Evolutionary conservation across 2,113 vertebrate genomes (phyloP).

Genomic region (Symphodus melops): DNA sequence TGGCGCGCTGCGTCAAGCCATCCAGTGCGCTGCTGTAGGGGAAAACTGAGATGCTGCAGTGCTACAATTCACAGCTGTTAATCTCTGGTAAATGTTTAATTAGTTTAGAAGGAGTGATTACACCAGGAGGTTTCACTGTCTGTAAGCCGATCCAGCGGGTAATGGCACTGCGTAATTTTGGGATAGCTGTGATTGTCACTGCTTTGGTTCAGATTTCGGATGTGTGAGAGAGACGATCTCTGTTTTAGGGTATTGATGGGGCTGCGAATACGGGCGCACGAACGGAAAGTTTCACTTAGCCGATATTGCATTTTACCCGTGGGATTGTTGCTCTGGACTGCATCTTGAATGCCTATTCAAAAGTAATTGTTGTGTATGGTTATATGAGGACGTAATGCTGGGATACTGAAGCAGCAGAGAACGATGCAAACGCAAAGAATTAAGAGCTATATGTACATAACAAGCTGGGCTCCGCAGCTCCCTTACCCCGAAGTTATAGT

Average conservation of each 20-base stretch:
- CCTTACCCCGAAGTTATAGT: conserved; percentile 15
- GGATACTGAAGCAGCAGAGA: neutral
- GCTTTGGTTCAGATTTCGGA: conserved; percentile 11
- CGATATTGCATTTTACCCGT: neutral
- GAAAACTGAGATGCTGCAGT: conserved; percentile 67
- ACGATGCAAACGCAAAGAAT: neutral
- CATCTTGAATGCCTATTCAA: neutral
- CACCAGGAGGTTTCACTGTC: conserved; percentile 10
- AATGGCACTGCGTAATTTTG: conserved; percentile 35
- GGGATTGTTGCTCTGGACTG: neutral
- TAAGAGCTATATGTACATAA: neutral
- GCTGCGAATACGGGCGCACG: conserved; percentile 24
- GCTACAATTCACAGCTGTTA: conserved; percentile 57
- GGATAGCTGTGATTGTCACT: conserved; percentile 10
- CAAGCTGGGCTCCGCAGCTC: neutral
- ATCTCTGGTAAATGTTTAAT: conserved; percentile 54
- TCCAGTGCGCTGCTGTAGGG: conserved; percentile 45
- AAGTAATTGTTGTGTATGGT: neutral
- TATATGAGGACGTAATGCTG: neutral
- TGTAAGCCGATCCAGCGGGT: neutral
- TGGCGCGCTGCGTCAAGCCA: conserved; percentile 76
- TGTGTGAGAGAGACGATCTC: conserved; percentile 3
- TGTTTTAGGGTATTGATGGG: neutral
- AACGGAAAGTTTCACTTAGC: conserved; percentile 44
- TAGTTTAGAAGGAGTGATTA: conserved; percentile 45